phyloP scores from a whole-genome alignment of 2,888 invertebrate species.

The Synergus gifuensis region DNA sequence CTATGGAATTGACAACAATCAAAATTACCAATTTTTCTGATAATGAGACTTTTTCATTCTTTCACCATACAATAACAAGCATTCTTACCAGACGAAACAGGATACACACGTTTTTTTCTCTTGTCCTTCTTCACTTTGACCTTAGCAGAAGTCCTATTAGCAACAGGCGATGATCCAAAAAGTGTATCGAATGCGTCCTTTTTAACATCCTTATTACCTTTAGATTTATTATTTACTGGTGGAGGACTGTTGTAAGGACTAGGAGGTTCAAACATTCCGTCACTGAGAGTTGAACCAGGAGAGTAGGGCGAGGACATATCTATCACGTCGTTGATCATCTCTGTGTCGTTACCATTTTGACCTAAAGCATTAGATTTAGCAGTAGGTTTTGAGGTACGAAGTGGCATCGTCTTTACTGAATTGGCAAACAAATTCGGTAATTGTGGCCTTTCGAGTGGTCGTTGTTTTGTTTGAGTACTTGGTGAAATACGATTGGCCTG shows the following conservation, averaged over 20 bases:
- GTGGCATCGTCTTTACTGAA: slow-evolving; percentile 65
- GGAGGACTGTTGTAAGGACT: slow-evolving; percentile 68
- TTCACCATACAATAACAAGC: slow-evolving; percentile 7
- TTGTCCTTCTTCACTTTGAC: slow-evolving; percentile 76
- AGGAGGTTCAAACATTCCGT: slow-evolving; percentile 92
- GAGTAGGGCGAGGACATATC: slow-evolving; percentile 93
- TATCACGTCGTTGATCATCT: slow-evolving; percentile 80
- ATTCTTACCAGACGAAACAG: slow-evolving; percentile 44
- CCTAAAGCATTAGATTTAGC: slow-evolving; percentile 63
- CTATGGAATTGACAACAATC: neutral
- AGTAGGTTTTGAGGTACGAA: slow-evolving; percentile 49
- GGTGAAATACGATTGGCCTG: slow-evolving; percentile 72
- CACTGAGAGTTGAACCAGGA: slow-evolving; percentile 92
- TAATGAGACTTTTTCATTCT: neutral
- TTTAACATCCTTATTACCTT: slow-evolving; percentile 69
- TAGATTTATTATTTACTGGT: slow-evolving; percentile 63
- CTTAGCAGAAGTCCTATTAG: slow-evolving; percentile 72
- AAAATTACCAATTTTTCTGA: neutral
- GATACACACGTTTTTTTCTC: slow-evolving; percentile 78
- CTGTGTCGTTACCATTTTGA: slow-evolving; percentile 77
- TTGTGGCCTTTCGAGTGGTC: slow-evolving; percentile 68
- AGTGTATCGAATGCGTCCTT: slow-evolving; percentile 84
- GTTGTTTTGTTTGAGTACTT: slow-evolving; percentile 68
- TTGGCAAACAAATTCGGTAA: slow-evolving; percentile 70
- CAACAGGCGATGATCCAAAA: slow-evolving; percentile 80